Conservation (phyloP, 2,888 invertebrate species). For the Brassicogethes aeneus region DNA sequence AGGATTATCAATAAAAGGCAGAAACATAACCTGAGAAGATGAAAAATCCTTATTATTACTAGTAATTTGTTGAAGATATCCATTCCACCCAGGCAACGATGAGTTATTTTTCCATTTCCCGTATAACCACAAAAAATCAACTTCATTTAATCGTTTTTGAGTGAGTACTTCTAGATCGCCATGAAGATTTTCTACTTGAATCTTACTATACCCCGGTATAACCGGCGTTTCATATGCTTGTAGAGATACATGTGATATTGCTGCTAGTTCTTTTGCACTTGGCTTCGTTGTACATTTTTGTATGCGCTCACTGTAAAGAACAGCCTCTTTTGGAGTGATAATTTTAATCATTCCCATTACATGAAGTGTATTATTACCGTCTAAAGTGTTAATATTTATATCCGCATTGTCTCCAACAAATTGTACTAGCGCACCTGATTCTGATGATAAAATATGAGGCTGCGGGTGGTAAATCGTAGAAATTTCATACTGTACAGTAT, state of each 20-base stretch:
- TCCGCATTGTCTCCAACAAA: conserved; percentile 23
- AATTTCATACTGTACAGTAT: conserved; percentile 17
- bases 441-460: conserved; percentile 30
- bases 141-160: conserved; percentile 11
- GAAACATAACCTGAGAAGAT: conserved; percentile 21
- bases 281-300: conserved; percentile 26
- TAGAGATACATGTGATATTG: conserved; percentile 17
- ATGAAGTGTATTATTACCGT: conserved; percentile 17
- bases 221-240: conserved; percentile 17
- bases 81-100: conserved; percentile 24
- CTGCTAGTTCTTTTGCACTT: conserved; percentile 19
- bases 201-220: conserved; percentile 16
- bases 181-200: conserved; percentile 16
- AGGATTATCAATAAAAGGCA: conserved; percentile 26
- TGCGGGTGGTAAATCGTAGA: conserved; percentile 28
- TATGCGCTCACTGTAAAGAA: conserved; percentile 22
- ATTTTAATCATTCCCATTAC: conserved; percentile 15
- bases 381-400: conserved; percentile 18
- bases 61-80: conserved; percentile 18
- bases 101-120: conserved; percentile 15
- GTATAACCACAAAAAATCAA: conserved; percentile 25
- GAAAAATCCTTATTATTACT: conserved; percentile 15
- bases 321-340: conserved; percentile 16
- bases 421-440: conserved; percentile 27
- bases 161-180: conserved; percentile 10